Evolutionary conservation across 2,113 vertebrate genomes (phyloP), one percentile per base, ranked within the genome.

Genomic region (Chlorodrepanis virens): DNA sequence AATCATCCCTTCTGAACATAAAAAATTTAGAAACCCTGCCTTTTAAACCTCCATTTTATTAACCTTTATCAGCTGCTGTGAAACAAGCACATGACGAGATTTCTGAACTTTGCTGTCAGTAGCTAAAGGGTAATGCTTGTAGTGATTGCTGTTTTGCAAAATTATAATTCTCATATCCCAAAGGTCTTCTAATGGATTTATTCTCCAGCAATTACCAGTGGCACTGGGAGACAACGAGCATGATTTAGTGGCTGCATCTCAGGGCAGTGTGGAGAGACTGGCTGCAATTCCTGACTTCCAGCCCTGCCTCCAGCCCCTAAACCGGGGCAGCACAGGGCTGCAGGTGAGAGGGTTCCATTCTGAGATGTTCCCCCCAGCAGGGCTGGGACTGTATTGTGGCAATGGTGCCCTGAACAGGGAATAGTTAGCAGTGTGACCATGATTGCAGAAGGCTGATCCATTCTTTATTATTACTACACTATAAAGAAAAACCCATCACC

Each of bases 51-150:
- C 87, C 67, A 20, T 97, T 98, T 98, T 96, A 97, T 97, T 98
- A 98, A 98, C 94, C 97, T 98, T 97, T 97, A 95, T 97, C 96
- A 97, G 78, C 44, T 86, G 78, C 91, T 94, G 81, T 61, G 68
- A 96, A 97, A 95, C 60, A 90, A 83, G 93, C 31, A 53, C 57
- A 89, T 67, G 89, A 97, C 94, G 83, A 93, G 90, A 95, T 96
- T 97, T 97, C 72, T 97, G 47, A 97, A 97, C 93, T 97, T 92
- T 94, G 65, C 96, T 97, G 89, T 97, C 93, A 97, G 90, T 59
- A 87, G 91, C 65, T 94, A 98, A 98, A 98, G 96, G 93, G 96
- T 97, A 97, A 97, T 94, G 87, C 69, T 85, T 97, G 76, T 94
- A 97, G 81, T 70, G 82, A 97, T 57, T 86, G 83, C 78, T 97